Conservation (phyloP, 1,140 invertebrate genomes). For the Lordiphosa stackelbergi region DNA sequence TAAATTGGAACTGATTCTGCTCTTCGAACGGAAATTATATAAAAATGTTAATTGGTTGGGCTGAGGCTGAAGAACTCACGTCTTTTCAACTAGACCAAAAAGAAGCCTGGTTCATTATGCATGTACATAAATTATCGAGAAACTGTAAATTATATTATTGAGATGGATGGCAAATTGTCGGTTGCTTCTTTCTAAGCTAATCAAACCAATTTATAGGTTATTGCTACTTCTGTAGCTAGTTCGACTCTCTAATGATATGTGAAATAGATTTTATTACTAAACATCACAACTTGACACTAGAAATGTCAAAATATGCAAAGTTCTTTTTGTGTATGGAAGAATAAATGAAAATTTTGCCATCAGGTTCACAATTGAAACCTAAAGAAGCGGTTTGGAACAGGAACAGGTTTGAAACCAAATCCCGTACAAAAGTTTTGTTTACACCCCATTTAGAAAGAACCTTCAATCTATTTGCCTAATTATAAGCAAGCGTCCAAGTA, state of each 20-base stretch:
- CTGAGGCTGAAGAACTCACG: conserved; percentile 34
- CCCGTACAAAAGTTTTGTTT: background rate
- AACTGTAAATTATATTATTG: conserved; percentile 52
- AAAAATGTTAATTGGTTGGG: conserved; percentile 57
- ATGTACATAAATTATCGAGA: conserved; percentile 60
- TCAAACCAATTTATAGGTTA: conserved; percentile 9
- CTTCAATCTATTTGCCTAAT: conserved; percentile 8
- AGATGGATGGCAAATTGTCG: background rate
- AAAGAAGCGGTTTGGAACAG: no score
- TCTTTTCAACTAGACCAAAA: conserved; percentile 9
- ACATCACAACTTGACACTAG: conserved; percentile 6
- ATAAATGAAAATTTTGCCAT: no score
- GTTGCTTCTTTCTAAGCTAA: conserved; percentile 2
- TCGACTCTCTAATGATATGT: conserved; percentile 4
- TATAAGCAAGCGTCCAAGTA: conserved; percentile 5
- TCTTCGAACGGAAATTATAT: conserved; percentile 45
- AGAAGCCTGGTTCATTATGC: conserved; percentile 40
- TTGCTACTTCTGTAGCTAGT: conserved; percentile 5
- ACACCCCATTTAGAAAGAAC: conserved; percentile 1
- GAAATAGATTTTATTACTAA: conserved; percentile 10
- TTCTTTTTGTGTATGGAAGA: background rate
- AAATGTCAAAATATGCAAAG: conserved; percentile 6
- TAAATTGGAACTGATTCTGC: conserved; percentile 2
- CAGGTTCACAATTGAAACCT: no score
- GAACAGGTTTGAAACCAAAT: no score